phyloP scores from a whole-genome alignment of 2,113 vertebrate species.

The Mungos mungo region DNA sequence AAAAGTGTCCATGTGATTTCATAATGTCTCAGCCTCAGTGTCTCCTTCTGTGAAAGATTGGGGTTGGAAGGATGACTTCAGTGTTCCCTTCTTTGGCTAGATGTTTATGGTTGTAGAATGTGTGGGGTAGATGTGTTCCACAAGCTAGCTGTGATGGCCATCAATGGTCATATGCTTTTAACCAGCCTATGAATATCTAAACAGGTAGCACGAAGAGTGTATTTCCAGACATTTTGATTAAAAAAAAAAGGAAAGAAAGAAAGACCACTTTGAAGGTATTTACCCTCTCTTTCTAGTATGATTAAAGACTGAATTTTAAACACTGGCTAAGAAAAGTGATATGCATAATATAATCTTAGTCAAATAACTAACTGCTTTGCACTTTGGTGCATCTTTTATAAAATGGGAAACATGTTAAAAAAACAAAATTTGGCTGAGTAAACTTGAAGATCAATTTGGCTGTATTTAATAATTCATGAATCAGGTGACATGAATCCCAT shows the following conservation, averaged over 20 bases:
- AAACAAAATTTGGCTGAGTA: neutral
- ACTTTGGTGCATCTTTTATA: neutral
- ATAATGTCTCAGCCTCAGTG: neutral
- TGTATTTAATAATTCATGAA: neutral
- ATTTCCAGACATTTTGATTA: neutral
- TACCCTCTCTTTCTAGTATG: neutral
- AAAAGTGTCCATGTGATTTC: neutral
- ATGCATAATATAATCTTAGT: neutral
- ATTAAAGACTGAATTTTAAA: constrained; percentile 41
- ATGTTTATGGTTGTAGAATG: neutral
- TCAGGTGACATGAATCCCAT: neutral
- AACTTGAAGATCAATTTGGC: neutral
- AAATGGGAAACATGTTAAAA: neutral
- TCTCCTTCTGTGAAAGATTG: neutral
- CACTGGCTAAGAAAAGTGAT: neutral
- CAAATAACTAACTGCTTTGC: neutral
- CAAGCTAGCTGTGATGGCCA: neutral
- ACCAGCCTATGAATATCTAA: neutral
- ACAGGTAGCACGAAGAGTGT: neutral
- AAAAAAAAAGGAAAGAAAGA: neutral
- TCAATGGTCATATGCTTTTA: neutral
- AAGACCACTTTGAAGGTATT: neutral
- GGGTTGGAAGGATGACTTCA: neutral
- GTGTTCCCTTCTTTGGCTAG: neutral
- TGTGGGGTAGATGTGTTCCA: neutral